A percentile compares a stretch with the other conserved stretches of the same genome.
These are phyloP conservation scores for Xiphorhynchus erythropygius DNA, from an alignment of 2,797 vertebrate species.

Conservation along the genomic window DNA sequence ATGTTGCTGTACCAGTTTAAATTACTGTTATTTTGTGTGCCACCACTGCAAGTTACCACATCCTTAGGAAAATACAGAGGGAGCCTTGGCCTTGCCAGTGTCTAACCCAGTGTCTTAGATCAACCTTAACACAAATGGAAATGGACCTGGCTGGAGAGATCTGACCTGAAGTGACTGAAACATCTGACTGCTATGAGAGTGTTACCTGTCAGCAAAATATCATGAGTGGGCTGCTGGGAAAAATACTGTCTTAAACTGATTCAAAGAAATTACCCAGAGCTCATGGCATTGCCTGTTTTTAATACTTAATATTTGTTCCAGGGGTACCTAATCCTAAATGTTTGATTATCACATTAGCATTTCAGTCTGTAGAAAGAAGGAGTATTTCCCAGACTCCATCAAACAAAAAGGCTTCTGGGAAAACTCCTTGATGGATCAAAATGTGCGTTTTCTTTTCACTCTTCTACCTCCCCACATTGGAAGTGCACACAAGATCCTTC, in stretches of 20 bases:
- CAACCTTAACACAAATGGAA: background rate
- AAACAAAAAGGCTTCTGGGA: background rate
- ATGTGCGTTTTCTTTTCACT: background rate
- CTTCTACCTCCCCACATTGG: background rate
- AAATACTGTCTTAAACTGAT: background rate
- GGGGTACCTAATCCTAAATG: background rate
- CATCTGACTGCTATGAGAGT: background rate
- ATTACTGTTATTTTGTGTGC: background rate
- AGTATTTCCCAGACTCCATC: background rate
- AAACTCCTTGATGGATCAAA: background rate
- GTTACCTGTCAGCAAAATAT: background rate
- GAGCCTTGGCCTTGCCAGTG: background rate
- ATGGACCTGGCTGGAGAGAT: background rate
- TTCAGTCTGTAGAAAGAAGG: background rate
- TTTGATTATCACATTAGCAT: background rate
- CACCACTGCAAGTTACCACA: background rate
- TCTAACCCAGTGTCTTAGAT: background rate
- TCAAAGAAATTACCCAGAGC: background rate
- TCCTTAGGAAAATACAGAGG: background rate
- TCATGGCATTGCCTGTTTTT: background rate
- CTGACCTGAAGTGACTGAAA: background rate
- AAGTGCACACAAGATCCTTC: background rate
- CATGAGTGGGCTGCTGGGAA: background rate
- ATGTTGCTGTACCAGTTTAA: background rate
- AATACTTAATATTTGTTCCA: background rate